These are phyloP conservation scores for Pristionchus japonicus DNA, from an alignment of 2,888 invertebrate species.

Conservation along the genomic window DNA sequence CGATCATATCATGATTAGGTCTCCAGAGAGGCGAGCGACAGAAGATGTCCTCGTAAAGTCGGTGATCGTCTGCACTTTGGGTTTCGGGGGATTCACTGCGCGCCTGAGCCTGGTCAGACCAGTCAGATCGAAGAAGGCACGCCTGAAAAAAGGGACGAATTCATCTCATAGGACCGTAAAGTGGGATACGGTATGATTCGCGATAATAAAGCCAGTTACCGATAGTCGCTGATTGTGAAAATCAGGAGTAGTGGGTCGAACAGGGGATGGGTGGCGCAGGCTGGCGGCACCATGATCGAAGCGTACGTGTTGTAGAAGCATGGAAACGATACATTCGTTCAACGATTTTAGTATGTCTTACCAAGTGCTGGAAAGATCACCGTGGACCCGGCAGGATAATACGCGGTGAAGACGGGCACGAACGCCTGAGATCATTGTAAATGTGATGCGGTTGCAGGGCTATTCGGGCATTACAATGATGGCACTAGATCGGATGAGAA, in stretches of 20 bases:
- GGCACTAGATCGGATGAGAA: too few species aligned
- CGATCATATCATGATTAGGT: background rate
- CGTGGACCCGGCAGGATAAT: background rate
- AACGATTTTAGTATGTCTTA: background rate
- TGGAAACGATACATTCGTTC: background rate
- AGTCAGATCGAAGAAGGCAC: background rate
- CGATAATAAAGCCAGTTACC: background rate
- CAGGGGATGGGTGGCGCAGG: background rate
- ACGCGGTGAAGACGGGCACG: background rate
- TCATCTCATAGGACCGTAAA: background rate
- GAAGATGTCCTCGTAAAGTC: background rate
- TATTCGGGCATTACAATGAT: too few species aligned
- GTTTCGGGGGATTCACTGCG: background rate
- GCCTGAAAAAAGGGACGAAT: background rate
- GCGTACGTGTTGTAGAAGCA: background rate
- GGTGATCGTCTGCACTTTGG: background rate
- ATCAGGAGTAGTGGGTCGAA: background rate
- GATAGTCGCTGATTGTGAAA: background rate
- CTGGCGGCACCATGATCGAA: background rate
- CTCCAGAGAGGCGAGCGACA: background rate
- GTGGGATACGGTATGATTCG: too few species aligned
- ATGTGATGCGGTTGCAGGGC: too few species aligned
- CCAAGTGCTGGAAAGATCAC: background rate
- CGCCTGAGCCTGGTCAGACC: background rate
- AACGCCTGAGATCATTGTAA: slow-evolving; percentile 1